Conservation (phyloP, 2,888 invertebrate genomes). For the Dione vanillae region DNA sequence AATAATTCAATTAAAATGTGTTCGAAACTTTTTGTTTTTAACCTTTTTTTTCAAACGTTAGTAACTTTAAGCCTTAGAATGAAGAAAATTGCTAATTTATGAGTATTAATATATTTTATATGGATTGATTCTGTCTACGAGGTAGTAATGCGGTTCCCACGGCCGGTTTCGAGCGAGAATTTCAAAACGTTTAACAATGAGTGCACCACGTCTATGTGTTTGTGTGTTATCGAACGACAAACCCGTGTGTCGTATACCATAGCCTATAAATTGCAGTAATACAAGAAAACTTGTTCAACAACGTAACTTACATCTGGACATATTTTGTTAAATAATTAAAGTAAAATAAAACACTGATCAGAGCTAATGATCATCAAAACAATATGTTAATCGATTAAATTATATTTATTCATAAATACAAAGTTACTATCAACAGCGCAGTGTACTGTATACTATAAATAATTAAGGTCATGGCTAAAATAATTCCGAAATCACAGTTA, state of each 20-base stretch:
- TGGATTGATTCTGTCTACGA: conserved; percentile 40
- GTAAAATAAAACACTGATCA: background rate
- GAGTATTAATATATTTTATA: conserved; percentile 31
- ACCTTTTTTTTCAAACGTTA: background rate
- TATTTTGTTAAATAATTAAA: background rate
- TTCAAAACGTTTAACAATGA: conserved; percentile 78
- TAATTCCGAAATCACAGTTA: conserved; percentile 20
- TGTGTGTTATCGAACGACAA: conserved; percentile 52
- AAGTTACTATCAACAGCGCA: background rate
- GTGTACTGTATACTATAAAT: background rate
- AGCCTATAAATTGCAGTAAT: conserved; percentile 44
- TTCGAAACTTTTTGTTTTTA: background rate
- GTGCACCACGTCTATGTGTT: conserved; percentile 62
- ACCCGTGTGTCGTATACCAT: conserved; percentile 53
- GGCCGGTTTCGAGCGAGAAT: conserved; percentile 73
- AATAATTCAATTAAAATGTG: background rate
- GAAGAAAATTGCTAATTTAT: background rate
- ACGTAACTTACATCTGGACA: background rate
- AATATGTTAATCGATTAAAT: background rate
- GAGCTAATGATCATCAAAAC: background rate
- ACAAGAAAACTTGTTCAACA: background rate
- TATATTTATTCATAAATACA: background rate
- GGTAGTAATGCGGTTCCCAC: conserved; percentile 65
- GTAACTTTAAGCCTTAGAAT: background rate
- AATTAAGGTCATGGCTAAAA: conserved; percentile 19